A percentile compares a stretch with the other conserved stretches of the same genome.
These are phyloP conservation scores for Vicugna pacos DNA, from an alignment of 2,113 vertebrate genomes.

Conservation along the genomic window DNA sequence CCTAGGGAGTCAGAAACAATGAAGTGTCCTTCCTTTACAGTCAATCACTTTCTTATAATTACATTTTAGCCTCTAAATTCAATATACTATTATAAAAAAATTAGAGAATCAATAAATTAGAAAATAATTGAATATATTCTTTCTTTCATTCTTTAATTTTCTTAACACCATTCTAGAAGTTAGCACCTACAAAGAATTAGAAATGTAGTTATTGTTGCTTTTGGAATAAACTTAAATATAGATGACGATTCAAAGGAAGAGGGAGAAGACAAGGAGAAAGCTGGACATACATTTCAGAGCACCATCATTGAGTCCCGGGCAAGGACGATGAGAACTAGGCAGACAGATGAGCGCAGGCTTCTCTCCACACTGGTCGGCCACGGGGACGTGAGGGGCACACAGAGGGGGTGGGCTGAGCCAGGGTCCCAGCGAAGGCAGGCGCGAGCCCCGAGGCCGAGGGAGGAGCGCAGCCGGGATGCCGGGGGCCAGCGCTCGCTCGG, in stretches of 20 bases:
- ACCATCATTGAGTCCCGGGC: not conserved
- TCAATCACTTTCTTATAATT: conserved; percentile 17
- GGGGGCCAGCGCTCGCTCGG: no score
- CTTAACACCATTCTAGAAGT: conserved; percentile 19
- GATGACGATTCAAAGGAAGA: not conserved
- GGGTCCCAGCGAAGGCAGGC: not conserved
- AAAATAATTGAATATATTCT: conserved; percentile 56
- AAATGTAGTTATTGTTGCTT: not conserved
- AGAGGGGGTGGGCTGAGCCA: not conserved
- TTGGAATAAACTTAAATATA: not conserved
- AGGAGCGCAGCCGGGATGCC: not conserved
- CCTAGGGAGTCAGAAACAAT: not conserved
- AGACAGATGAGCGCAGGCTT: not conserved
- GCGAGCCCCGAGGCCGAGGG: not conserved
- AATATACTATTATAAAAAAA: conserved; percentile 57
- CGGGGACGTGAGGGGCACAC: rapidly evolving
- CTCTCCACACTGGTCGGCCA: not conserved
- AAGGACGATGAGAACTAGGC: not conserved
- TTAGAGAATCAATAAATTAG: conserved; percentile 46
- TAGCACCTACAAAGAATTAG: not conserved
- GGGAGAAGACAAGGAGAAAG: not conserved
- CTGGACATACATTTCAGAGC: rapidly evolving
- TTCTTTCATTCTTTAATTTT: conserved; percentile 56
- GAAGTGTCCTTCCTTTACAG: not conserved
- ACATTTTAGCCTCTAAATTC: conserved; percentile 38